Evolutionary conservation across 2,888 invertebrate genomes (phyloP).

Genomic region (Lissonota sp.): DNA sequence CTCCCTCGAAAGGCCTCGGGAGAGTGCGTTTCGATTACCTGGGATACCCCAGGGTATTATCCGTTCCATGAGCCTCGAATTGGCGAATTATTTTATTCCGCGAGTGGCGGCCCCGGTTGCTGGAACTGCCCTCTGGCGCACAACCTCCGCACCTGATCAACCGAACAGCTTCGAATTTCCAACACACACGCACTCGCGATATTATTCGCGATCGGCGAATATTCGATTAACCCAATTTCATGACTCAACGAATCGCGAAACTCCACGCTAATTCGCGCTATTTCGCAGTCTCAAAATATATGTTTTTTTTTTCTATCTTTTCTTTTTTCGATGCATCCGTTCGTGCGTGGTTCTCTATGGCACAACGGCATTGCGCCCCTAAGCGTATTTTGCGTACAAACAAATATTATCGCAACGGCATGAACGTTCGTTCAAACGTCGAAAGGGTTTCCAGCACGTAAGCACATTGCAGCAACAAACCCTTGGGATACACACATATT

Average conservation of each 20-base stretch:
- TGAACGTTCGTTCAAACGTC: not conserved
- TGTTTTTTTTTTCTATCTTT: constrained; percentile 44
- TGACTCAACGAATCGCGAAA: constrained; percentile 61
- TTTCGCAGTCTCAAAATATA: constrained; percentile 46
- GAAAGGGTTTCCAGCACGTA: no score
- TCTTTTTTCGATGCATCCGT: not conserved
- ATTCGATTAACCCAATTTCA: constrained; percentile 64
- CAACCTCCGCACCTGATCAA: constrained; percentile 32
- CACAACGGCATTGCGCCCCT: not conserved
- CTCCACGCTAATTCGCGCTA: constrained; percentile 53
- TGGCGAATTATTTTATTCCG: constrained; percentile 60
- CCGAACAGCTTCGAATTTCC: constrained; percentile 20
- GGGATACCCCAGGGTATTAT: constrained; percentile 55
- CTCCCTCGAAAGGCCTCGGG: constrained; percentile 5
- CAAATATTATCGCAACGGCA: constrained; percentile 41
- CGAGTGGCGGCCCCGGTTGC: not conserved
- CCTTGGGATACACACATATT: no score
- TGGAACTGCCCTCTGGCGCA: constrained; percentile 9
- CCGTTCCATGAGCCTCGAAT: constrained; percentile 56
- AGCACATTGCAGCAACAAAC: no score
- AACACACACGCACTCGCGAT: constrained; percentile 14
- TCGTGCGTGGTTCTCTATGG: not conserved
- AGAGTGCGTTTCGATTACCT: constrained; percentile 50
- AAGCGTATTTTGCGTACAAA: constrained; percentile 39
- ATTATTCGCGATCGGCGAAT: constrained; percentile 42